phyloP scores from a whole-genome alignment of 2,113 vertebrate species.

The Phycodurus eques region DNA sequence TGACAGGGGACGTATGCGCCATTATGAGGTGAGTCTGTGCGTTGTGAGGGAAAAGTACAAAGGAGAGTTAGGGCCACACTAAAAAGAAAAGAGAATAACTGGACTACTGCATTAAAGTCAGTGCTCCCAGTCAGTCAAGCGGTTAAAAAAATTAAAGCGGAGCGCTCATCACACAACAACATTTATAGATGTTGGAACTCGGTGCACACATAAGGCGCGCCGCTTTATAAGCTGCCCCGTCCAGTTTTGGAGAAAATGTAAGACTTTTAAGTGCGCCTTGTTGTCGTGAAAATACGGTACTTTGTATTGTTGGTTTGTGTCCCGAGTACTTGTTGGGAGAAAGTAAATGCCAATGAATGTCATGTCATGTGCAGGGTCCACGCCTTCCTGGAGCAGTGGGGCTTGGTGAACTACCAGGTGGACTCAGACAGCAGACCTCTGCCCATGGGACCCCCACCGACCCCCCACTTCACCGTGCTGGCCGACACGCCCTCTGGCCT shows the following conservation, averaged over 20 bases:
- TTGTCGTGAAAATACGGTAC: no score
- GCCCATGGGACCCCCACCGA: constrained; percentile 95
- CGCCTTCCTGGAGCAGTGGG: constrained; percentile 98
- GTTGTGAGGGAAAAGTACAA: neutral
- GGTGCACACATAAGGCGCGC: no score
- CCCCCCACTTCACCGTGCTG: constrained; percentile 94
- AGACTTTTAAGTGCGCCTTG: no score
- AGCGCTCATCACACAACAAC: no score
- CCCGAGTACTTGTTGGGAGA: neutral
- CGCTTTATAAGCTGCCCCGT: no score
- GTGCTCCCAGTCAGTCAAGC: no score
- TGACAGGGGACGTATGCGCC: constrained; percentile 94
- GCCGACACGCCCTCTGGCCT: constrained; percentile 93
- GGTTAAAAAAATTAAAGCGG: no score
- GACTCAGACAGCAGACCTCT: constrained; percentile 93
- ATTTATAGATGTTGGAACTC: no score
- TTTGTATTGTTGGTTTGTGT: neutral
- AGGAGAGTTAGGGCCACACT: no score
- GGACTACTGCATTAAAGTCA: no score
- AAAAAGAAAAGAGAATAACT: no score
- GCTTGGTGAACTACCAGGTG: constrained; percentile 96
- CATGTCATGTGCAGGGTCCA: constrained; percentile 77
- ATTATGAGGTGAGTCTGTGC: constrained; percentile 85
- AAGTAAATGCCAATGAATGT: neutral
- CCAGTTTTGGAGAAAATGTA: no score